Evolutionary conservation across 2,888 invertebrate genomes (phyloP).

Genomic region (Pheosia tremula): DNA sequence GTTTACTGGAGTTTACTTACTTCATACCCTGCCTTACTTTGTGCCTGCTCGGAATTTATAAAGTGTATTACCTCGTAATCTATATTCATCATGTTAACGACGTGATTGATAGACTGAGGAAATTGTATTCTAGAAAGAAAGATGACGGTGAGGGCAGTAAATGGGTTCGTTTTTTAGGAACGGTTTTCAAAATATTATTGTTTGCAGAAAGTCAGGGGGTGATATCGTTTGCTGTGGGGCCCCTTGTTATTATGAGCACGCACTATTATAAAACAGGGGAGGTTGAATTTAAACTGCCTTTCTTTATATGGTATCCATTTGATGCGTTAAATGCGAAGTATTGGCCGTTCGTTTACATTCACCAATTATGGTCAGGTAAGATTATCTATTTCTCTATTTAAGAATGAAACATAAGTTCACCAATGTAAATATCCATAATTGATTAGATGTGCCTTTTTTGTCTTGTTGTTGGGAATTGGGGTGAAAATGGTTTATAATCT

Average conservation of each 20-base stretch:
- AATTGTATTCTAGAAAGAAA: constrained; percentile 20
- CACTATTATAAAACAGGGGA: constrained; percentile 45
- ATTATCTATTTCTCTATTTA: too few species aligned
- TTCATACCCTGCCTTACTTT: constrained; percentile 48
- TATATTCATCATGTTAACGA: constrained; percentile 40
- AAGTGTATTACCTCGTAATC: constrained; percentile 44
- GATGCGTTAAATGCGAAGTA: constrained; percentile 41
- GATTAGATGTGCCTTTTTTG: neutral
- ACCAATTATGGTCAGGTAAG: constrained; percentile 53
- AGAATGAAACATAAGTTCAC: too few species aligned
- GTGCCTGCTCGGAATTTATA: constrained; percentile 44
- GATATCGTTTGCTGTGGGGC: constrained; percentile 40
- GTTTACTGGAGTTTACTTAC: constrained; percentile 45
- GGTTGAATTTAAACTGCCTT: constrained; percentile 49
- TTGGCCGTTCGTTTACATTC: constrained; percentile 49
- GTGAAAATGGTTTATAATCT: neutral
- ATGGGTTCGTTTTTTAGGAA: constrained; percentile 32
- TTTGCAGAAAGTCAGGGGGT: constrained; percentile 23
- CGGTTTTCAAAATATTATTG: constrained; percentile 29
- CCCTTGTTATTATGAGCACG: constrained; percentile 36
- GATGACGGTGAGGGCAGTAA: constrained; percentile 17
- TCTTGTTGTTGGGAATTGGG: neutral
- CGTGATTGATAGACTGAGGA: constrained; percentile 37
- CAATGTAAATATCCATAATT: too few species aligned
- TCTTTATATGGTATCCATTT: constrained; percentile 56